A percentile compares a stretch with the other conserved stretches of the same genome.
Conservation (phyloP, 2,888 invertebrate genomes). For the Pasiphila rectangulata region DNA sequence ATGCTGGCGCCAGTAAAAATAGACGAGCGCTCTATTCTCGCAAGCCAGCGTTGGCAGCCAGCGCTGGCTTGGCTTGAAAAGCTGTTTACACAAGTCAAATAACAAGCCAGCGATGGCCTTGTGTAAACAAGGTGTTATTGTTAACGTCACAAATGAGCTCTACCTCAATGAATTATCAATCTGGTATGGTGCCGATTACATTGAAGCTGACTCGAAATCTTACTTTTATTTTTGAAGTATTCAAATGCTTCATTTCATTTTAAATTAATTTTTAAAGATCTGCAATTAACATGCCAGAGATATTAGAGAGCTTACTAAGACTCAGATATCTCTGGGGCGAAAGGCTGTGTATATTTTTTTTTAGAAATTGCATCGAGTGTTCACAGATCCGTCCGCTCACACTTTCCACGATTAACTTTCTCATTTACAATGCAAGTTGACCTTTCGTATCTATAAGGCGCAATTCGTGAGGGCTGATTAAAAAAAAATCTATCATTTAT, state of each 20-base stretch:
- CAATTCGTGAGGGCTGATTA: constrained; percentile 55
- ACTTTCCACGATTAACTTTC: constrained; percentile 80
- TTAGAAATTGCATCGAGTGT: constrained; percentile 64
- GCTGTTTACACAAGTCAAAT: too few relatives aligned
- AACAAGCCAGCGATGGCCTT: too few relatives aligned
- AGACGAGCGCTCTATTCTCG: too few relatives aligned
- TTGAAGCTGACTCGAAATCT: not conserved
- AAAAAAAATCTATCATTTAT: constrained; percentile 35
- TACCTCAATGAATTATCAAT: too few relatives aligned
- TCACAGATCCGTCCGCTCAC: constrained; percentile 61
- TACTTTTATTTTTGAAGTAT: not conserved
- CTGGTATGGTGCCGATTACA: too few relatives aligned
- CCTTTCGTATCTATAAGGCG: constrained; percentile 71
- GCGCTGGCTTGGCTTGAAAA: too few relatives aligned
- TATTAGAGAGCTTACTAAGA: constrained; percentile 34
- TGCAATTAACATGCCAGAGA: constrained; percentile 22
- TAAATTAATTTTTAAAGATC: constrained; percentile 7
- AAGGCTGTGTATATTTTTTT: constrained; percentile 48
- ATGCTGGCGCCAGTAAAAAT: too few relatives aligned
- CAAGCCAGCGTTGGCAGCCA: too few relatives aligned
- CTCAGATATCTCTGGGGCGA: constrained; percentile 35
- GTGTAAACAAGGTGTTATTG: too few relatives aligned
- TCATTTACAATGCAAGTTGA: constrained; percentile 73
- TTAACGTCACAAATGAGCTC: too few relatives aligned
- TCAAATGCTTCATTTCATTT: not conserved